Percentiles rank a stretch among this genome's conserved stretches.
phyloP scores from a whole-genome alignment of 2,888 invertebrate genomes.

The Drosophila quasianomalipes region DNA sequence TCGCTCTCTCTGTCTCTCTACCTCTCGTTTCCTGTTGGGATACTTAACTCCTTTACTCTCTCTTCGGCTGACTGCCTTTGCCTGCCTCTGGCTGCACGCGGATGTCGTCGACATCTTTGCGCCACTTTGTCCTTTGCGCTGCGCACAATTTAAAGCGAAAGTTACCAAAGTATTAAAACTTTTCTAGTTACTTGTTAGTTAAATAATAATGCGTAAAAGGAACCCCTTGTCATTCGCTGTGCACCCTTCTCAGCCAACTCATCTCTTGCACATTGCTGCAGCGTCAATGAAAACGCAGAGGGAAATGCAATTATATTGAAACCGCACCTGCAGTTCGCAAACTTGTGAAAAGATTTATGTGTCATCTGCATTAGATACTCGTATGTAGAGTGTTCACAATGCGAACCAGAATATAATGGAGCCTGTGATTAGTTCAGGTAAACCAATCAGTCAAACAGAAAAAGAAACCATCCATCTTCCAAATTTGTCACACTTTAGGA shows the following conservation, averaged over 20 bases:
- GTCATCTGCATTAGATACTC: constrained; percentile 25
- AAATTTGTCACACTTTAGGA: not conserved
- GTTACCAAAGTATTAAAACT: constrained; percentile 75
- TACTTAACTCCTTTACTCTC: not conserved
- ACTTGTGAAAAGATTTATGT: constrained; percentile 27
- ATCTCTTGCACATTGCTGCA: constrained; percentile 1
- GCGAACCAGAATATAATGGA: not conserved
- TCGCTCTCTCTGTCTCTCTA: too few relatives aligned
- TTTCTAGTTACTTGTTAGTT: constrained; percentile 80
- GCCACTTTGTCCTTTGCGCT: constrained; percentile 66
- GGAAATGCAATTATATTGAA: constrained; percentile 72
- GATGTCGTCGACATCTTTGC: constrained; percentile 63
- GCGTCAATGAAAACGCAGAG: constrained; percentile 30
- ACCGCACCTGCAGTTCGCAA: constrained; percentile 54
- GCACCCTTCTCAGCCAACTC: not conserved
- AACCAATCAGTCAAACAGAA: not conserved
- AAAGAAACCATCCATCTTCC: not conserved
- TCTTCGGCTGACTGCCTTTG: constrained; percentile 15
- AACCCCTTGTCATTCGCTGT: constrained; percentile 41
- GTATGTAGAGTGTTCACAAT: not conserved
- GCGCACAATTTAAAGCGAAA: constrained; percentile 75
- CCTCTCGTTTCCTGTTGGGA: not conserved
- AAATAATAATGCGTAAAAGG: constrained; percentile 78
- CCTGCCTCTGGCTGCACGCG: constrained; percentile 29
- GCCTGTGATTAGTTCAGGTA: not conserved